Conservation (phyloP, 2,113 vertebrate genomes). For the Apteryx mantelli region DNA sequence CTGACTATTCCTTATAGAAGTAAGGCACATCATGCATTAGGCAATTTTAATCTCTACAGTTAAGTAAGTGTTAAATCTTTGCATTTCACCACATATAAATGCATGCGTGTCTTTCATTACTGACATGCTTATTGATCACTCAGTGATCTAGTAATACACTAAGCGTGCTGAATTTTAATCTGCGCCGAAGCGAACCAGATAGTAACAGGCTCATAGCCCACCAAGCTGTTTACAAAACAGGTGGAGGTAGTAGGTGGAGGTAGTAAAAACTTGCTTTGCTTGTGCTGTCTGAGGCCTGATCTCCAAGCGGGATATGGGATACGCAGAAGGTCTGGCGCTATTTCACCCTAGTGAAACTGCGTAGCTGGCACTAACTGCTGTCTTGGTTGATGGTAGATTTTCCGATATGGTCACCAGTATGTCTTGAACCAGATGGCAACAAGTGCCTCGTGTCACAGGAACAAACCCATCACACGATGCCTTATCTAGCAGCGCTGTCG, state of each 20-base stretch:
- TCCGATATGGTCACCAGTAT: background rate
- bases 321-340: background rate
- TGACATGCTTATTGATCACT: background rate
- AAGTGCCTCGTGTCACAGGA: background rate
- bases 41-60: conserved; percentile 7
- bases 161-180: background rate
- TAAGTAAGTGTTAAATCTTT: conserved; percentile 38
- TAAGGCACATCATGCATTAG: conserved; percentile 1
- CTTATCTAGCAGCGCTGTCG: background rate
- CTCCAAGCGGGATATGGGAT: background rate
- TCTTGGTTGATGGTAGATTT: background rate
- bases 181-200: background rate
- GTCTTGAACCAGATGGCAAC: background rate
- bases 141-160: background rate
- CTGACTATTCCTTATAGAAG: conserved; percentile 58
- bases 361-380: background rate
- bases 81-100: conserved; percentile 33
- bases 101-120: background rate
- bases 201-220: conserved; percentile 17
- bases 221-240: conserved; percentile 36
- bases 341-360: background rate
- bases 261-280: background rate
- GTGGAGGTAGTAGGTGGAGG: background rate
- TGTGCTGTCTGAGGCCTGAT: background rate
- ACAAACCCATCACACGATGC: fast-evolving